Evolutionary conservation across 2,797 vertebrate genomes (phyloP).

Genomic region (Aulostomus chinensis): DNA sequence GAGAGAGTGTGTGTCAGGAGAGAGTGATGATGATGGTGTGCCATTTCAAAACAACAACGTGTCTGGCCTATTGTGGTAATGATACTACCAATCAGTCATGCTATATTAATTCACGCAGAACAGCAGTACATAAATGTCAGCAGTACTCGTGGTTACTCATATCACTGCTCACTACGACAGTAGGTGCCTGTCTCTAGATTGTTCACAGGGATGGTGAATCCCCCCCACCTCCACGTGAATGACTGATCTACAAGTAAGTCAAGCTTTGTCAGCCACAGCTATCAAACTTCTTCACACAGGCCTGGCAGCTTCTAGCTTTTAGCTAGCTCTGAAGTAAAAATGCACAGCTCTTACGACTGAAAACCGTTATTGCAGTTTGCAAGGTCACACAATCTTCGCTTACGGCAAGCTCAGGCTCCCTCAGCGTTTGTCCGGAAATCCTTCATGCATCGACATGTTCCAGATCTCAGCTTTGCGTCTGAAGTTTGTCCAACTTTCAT

Average conservation of each 20-base stretch:
- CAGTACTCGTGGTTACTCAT: too few species aligned
- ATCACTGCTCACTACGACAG: too few species aligned
- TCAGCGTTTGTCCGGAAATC: background rate
- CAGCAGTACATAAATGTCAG: too few species aligned
- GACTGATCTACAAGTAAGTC: constrained; percentile 27
- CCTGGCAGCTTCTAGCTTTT: constrained; percentile 9
- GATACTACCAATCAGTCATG: too few species aligned
- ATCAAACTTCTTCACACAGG: constrained; percentile 51
- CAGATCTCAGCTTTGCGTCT: background rate
- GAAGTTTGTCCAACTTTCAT: constrained; percentile 60
- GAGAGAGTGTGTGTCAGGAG: too few species aligned
- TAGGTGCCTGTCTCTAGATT: too few species aligned
- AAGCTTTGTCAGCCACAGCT: background rate
- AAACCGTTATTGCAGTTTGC: background rate
- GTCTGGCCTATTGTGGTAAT: constrained; percentile 6
- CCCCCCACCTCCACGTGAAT: too few species aligned
- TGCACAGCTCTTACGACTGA: too few species aligned
- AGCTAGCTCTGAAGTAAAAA: background rate
- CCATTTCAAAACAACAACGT: constrained; percentile 30
- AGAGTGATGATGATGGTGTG: too few species aligned
- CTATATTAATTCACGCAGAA: too few species aligned
- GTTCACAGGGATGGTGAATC: too few species aligned
- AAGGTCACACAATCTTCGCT: too few species aligned
- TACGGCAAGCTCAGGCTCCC: background rate
- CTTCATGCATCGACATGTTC: background rate